Evolutionary conservation across 2,888 invertebrate genomes (phyloP).

Genomic region (Teinopalpus imperialis): DNA sequence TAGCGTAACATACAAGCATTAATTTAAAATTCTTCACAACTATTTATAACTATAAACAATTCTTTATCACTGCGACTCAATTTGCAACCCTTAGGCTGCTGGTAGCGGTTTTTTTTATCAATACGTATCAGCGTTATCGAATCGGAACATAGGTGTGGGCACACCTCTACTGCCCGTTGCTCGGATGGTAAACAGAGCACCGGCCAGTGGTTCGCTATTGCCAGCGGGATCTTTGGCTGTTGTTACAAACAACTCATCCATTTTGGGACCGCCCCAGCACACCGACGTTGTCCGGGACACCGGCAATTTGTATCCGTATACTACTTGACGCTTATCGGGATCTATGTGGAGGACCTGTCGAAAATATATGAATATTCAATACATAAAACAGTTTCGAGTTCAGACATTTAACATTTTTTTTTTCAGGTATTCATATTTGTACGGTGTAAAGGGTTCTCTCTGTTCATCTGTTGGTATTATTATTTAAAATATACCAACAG

Average conservation of each 20-base stretch:
- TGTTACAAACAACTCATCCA: constrained; percentile 85
- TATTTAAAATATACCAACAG: too few relatives aligned
- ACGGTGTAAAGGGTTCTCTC: too few relatives aligned
- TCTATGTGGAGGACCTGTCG: constrained; percentile 80
- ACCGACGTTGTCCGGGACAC: constrained; percentile 83
- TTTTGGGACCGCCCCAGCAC: constrained; percentile 84
- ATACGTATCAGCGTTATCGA: constrained; percentile 50
- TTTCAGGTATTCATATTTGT: too few relatives aligned
- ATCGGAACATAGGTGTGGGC: constrained; percentile 42
- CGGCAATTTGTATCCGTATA: constrained; percentile 77
- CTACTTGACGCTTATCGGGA: constrained; percentile 70
- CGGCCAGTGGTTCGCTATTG: constrained; percentile 50
- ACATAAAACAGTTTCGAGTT: too few relatives aligned
- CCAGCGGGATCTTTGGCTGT: constrained; percentile 46
- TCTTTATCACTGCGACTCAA: too few relatives aligned
- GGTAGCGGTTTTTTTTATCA: too few relatives aligned
- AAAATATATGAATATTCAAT: too few relatives aligned
- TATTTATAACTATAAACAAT: too few relatives aligned
- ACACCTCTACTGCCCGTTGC: constrained; percentile 56
- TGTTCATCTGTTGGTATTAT: too few relatives aligned
- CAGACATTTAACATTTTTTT: not conserved
- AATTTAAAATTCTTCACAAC: too few relatives aligned
- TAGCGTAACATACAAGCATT: too few relatives aligned
- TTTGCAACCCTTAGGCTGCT: too few relatives aligned
- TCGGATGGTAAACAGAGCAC: constrained; percentile 61